phyloP scores from a whole-genome alignment of 2,113 vertebrate genomes.

The Salvelinus namaycush region DNA sequence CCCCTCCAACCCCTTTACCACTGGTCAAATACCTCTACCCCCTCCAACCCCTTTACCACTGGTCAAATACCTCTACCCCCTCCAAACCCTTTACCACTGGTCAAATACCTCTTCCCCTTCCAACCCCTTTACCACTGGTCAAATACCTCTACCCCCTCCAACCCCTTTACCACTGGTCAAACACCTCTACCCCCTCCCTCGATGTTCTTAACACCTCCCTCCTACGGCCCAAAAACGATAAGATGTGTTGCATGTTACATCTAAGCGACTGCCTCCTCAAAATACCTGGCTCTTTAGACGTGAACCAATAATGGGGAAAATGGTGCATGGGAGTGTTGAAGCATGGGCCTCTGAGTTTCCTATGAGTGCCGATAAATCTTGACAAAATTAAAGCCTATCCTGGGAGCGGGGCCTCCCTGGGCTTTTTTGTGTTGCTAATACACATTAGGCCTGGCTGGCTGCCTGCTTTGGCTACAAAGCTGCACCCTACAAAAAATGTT shows the following conservation, averaged over 20 bases:
- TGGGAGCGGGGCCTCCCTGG: slow-evolving; percentile 31
- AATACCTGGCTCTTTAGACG: slow-evolving; percentile 41
- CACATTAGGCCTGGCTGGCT: slow-evolving; percentile 57
- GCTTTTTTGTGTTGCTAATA: slow-evolving; percentile 60
- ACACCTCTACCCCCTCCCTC: slow-evolving; percentile 20
- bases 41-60: too few species aligned
- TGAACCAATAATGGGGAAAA: slow-evolving; percentile 39
- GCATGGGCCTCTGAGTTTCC: slow-evolving; percentile 18
- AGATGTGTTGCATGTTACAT: slow-evolving; percentile 52
- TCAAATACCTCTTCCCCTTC: too few species aligned
- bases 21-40: too few species aligned
- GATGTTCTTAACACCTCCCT: slow-evolving; percentile 18
- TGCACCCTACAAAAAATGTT: slow-evolving; percentile 24
- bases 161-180: too few species aligned
- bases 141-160: too few species aligned
- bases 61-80: background rate
- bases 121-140: too few species aligned
- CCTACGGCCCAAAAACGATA: slow-evolving; percentile 35
- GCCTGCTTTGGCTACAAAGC: slow-evolving; percentile 54
- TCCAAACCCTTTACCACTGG: too few species aligned
- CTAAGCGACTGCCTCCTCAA: slow-evolving; percentile 36
- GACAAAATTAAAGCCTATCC: slow-evolving; percentile 60
- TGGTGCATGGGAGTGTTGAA: slow-evolving; percentile 39
- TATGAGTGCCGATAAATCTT: slow-evolving; percentile 61
- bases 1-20: too few species aligned